These are phyloP conservation scores for Babylonia areolata DNA, from an alignment of 1,140 invertebrate genomes.

Conservation along the genomic window DNA sequence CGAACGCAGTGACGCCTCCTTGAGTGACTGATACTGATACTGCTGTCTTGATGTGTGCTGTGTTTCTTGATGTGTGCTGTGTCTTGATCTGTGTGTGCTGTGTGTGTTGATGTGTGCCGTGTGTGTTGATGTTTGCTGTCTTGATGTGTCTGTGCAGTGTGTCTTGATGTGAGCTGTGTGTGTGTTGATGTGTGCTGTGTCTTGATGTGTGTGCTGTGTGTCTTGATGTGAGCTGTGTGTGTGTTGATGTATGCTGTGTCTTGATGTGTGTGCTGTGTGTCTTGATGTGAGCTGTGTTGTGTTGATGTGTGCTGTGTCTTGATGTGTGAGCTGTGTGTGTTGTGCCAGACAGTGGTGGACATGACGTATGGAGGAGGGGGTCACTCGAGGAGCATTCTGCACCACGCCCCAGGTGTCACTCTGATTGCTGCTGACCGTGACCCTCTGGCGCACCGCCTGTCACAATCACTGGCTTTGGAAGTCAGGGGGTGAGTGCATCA, in stretches of 20 bases:
- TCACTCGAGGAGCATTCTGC: slow-evolving; percentile 84
- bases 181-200: too few relatives aligned
- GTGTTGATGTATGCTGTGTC: too few relatives aligned
- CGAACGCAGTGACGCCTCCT: too few relatives aligned
- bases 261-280: too few relatives aligned
- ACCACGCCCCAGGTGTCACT: slow-evolving; percentile 78
- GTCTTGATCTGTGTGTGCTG: too few relatives aligned
- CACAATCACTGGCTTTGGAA: slow-evolving; percentile 72
- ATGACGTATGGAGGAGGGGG: slow-evolving; percentile 94
- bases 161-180: too few relatives aligned
- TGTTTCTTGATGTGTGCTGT: background rate
- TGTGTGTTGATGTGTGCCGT: too few relatives aligned
- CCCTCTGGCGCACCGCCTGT: slow-evolving; percentile 84
- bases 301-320: too few relatives aligned
- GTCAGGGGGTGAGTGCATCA: slow-evolving; percentile 66
- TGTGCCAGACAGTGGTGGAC: slow-evolving; percentile 66
- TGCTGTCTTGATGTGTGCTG: background rate
- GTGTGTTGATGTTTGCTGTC: background rate
- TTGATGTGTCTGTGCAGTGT: background rate
- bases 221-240: too few relatives aligned
- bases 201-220: too few relatives aligned
- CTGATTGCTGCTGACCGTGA: slow-evolving; percentile 93
- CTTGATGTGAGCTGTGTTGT: too few relatives aligned
- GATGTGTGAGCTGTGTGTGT: background rate
- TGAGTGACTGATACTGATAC: too few relatives aligned